A percentile compares a stretch with the other conserved stretches of the same genome.
phyloP scores from a whole-genome alignment of 35 echinoderm and acorn worm species.

The Acanthaster planci region DNA sequence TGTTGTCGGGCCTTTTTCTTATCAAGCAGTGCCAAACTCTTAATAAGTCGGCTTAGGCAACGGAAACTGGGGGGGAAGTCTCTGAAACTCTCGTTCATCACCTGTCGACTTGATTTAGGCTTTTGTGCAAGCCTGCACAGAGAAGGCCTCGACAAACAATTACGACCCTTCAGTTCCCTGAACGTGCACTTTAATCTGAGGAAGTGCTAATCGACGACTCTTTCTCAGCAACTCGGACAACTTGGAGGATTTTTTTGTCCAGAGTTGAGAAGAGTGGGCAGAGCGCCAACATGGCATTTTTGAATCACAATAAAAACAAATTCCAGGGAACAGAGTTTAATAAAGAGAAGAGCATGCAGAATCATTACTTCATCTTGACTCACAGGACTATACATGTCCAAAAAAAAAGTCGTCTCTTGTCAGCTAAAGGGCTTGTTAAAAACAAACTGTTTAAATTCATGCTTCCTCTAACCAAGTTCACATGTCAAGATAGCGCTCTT shows the following conservation, averaged over 20 bases:
- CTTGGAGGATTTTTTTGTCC: not conserved
- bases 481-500: too few relatives aligned
- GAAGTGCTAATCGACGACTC: not conserved
- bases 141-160: conserved; percentile 13
- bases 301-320: too few relatives aligned
- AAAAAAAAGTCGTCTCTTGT: too few relatives aligned
- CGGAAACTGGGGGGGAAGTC: conserved; percentile 31
- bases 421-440: too few relatives aligned
- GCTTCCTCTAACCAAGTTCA: too few relatives aligned
- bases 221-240: not conserved
- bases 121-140: not conserved
- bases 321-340: too few relatives aligned
- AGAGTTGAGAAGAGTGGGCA: not conserved
- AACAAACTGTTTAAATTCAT: too few relatives aligned
- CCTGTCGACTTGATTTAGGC: not conserved
- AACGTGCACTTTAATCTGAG: not conserved
- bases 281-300: too few relatives aligned
- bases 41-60: not conserved
- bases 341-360: too few relatives aligned
- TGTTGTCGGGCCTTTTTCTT: conserved; percentile 6
- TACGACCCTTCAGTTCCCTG: not conserved
- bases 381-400: too few relatives aligned
- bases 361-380: too few relatives aligned
- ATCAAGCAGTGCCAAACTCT: not conserved
- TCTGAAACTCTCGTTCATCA: conserved; percentile 39